Evolutionary conservation across 2,113 vertebrate genomes (phyloP).

Genomic region (Oreotrochilus melanogaster): DNA sequence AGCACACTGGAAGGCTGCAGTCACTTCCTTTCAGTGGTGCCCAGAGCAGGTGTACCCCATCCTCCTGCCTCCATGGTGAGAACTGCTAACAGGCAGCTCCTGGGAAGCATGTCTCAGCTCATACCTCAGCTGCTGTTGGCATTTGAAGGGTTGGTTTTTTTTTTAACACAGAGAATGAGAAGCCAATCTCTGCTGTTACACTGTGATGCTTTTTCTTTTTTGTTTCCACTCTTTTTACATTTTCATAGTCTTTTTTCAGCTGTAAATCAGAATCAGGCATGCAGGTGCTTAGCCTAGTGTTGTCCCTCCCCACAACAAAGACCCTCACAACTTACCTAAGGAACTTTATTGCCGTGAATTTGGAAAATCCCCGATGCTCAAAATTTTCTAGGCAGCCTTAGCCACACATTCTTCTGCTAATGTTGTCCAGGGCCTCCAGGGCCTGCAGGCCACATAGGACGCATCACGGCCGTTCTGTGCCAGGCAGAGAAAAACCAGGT

Average conservation of each 20-base stretch:
- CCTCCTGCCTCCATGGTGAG: not conserved
- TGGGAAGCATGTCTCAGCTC: not conserved
- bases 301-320: not conserved
- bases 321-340: not conserved
- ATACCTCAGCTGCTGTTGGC: not conserved
- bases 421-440: not conserved
- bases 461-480: not conserved
- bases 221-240: not conserved
- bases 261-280: not conserved
- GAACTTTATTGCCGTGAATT: not conserved
- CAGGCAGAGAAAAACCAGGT: not conserved
- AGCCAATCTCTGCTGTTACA: not conserved
- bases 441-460: not conserved
- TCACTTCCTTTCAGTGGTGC: not conserved
- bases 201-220: not conserved
- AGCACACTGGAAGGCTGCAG: not conserved
- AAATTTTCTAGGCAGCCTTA: accelerated
- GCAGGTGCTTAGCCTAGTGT: accelerated
- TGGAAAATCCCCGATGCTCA: not conserved
- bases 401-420: not conserved
- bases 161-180: not conserved
- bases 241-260: not conserved
- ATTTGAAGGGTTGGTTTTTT: not conserved
- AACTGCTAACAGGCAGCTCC: not conserved
- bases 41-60: not conserved